Evolutionary conservation across 2,888 invertebrate genomes (phyloP).

Genomic region (Belgica antarctica): DNA sequence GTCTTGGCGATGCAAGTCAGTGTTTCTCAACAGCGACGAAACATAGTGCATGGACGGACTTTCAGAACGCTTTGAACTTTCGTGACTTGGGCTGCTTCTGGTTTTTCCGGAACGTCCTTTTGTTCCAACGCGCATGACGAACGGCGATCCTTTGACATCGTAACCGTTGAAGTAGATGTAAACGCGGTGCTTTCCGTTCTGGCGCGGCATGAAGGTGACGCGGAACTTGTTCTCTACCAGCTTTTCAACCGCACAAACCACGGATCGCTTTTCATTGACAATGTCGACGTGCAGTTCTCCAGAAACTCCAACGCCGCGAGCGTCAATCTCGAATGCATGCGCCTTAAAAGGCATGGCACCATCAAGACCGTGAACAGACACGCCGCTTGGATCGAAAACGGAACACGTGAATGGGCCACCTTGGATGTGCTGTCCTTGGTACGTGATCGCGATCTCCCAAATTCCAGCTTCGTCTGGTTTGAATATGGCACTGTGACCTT

Average conservation of each 20-base stretch:
- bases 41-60: slow-evolving; percentile 56
- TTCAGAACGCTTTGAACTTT: slow-evolving; percentile 56
- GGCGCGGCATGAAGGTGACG: slow-evolving; percentile 75
- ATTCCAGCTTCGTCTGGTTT: slow-evolving; percentile 96
- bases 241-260: slow-evolving; percentile 77
- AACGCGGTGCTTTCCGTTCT: slow-evolving; percentile 74
- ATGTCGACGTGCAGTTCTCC: slow-evolving; percentile 88
- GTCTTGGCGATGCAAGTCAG: too few relatives aligned
- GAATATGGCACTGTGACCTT: slow-evolving; percentile 92
- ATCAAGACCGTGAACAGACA: slow-evolving; percentile 76
- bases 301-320: slow-evolving; percentile 74
- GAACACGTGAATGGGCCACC: slow-evolving; percentile 96
- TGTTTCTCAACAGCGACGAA: slow-evolving; percentile 47
- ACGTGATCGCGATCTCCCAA: slow-evolving; percentile 94
- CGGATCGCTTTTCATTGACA: slow-evolving; percentile 82
- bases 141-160: slow-evolving; percentile 79
- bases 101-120: slow-evolving; percentile 61
- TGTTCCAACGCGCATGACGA: slow-evolving; percentile 80
- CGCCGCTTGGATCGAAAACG: slow-evolving; percentile 90
- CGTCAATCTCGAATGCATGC: slow-evolving; percentile 77
- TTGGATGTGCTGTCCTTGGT: slow-evolving; percentile 92
- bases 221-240: slow-evolving; percentile 73
- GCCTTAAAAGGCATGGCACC: slow-evolving; percentile 82
- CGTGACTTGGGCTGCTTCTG: slow-evolving; percentile 59
- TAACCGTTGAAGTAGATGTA: slow-evolving; percentile 94